Percentiles rank a stretch among this genome's conserved stretches.
phyloP scores from a whole-genome alignment of 2,888 invertebrate species.

The Torymus aiolomorphi region DNA sequence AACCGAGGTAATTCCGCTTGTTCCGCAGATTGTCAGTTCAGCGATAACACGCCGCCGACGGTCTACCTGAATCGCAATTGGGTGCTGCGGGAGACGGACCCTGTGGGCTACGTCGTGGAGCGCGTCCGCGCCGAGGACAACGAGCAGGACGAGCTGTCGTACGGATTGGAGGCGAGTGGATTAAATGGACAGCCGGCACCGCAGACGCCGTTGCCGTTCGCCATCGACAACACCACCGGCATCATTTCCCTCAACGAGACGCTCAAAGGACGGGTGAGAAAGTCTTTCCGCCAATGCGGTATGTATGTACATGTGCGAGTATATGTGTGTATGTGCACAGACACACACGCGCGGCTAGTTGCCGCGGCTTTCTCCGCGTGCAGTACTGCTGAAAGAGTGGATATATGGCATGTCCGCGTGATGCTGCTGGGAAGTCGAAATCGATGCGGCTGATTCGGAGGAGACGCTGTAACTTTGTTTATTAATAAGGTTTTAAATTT shows the following conservation, averaged over 20 bases:
- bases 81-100: conserved; percentile 84
- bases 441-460: no score
- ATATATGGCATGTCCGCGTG: no score
- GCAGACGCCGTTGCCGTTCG: conserved; percentile 81
- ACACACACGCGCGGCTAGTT: no score
- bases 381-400: no score
- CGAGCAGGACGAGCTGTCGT: conserved; percentile 81
- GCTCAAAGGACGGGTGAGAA: conserved; percentile 84
- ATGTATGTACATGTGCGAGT: no score
- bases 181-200: conserved; percentile 66
- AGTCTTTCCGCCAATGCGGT: not conserved
- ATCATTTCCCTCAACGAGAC: conserved; percentile 88
- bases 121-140: conserved; percentile 82
- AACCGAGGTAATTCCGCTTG: not conserved
- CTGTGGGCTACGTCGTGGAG: conserved; percentile 84
- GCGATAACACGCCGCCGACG: conserved; percentile 82
- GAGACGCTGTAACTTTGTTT: no score
- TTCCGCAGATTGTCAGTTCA: conserved; percentile 76
- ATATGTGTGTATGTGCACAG: no score
- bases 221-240: conserved; percentile 85
- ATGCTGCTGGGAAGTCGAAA: no score
- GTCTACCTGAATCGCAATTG: conserved; percentile 85
- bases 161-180: conserved; percentile 82
- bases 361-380: no score
- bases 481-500: no score